Evolutionary conservation across 64 coral and sea anemone species (phyloP).

Genomic region (Stylophora pistillata): DNA sequence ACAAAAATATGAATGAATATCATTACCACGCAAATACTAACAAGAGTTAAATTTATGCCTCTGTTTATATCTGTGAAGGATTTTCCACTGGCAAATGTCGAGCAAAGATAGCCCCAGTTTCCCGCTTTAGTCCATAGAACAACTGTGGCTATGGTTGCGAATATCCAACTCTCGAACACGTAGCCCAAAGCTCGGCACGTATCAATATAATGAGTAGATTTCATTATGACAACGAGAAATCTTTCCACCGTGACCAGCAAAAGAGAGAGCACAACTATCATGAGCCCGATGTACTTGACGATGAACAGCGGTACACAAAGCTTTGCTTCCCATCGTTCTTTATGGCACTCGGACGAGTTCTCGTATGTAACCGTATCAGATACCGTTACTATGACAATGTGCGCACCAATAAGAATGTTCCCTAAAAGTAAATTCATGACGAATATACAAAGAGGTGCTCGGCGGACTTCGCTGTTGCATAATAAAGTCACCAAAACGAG

Average conservation of each 20-base stretch:
- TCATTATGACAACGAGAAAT: conserved; percentile 71
- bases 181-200: conserved; percentile 81
- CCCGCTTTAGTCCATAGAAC: conserved; percentile 80
- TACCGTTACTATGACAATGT: conserved; percentile 77
- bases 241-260: conserved; percentile 77
- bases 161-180: conserved; percentile 88
- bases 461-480: conserved; percentile 78
- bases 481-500: conserved; percentile 76
- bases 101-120: conserved; percentile 87
- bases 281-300: conserved; percentile 78
- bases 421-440: conserved; percentile 88
- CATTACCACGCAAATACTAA: conserved; percentile 53
- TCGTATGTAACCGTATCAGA: conserved; percentile 75
- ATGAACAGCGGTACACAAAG: conserved; percentile 85
- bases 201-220: conserved; percentile 70
- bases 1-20: conserved; percentile 67
- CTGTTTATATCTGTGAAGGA: conserved; percentile 72
- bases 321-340: conserved; percentile 71
- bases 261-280: conserved; percentile 69
- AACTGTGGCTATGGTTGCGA: conserved; percentile 78
- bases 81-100: conserved; percentile 64
- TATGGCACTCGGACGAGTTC: conserved; percentile 65
- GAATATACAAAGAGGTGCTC: conserved; percentile 81
- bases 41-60: conserved; percentile 65
- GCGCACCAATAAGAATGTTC: conserved; percentile 80